These are phyloP conservation scores for Trichosurus vulpecula DNA, from an alignment of 2,797 vertebrate species.

Conservation along the genomic window DNA sequence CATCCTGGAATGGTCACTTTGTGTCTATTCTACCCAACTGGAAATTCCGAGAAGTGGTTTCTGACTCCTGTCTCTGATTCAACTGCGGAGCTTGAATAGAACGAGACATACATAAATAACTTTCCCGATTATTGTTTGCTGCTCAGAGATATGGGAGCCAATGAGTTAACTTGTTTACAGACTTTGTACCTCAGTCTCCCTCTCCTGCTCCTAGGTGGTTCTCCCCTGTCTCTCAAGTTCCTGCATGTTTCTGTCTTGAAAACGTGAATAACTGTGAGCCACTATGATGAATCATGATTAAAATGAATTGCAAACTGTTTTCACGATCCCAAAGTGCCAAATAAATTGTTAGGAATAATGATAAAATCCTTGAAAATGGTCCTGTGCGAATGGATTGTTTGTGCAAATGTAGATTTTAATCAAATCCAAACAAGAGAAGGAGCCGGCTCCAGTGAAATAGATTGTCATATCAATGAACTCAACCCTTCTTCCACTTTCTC, in stretches of 20 bases:
- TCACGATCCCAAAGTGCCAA: constrained; percentile 34
- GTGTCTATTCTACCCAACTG: background rate
- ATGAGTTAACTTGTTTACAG: background rate
- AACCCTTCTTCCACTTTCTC: constrained; percentile 19
- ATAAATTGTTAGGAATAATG: constrained; percentile 43
- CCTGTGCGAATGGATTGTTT: constrained; percentile 34
- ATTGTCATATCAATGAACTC: background rate
- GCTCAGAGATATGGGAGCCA: background rate
- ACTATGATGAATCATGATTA: background rate
- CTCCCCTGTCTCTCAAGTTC: background rate
- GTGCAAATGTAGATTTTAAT: constrained; percentile 44
- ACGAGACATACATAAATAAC: background rate
- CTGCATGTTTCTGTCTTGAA: background rate
- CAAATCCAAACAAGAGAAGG: constrained; percentile 53
- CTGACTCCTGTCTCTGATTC: no score
- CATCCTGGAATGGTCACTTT: background rate
- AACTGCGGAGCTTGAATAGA: background rate
- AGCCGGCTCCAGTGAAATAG: constrained; percentile 1
- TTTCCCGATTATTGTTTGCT: background rate
- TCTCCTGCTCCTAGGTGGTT: background rate
- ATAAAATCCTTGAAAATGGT: constrained; percentile 46
- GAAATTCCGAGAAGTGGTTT: background rate
- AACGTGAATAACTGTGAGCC: background rate
- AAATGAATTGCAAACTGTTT: background rate
- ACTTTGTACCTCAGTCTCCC: background rate